These are phyloP conservation scores for Myathropa florea DNA, from an alignment of 2,888 invertebrate species.

Conservation along the genomic window DNA sequence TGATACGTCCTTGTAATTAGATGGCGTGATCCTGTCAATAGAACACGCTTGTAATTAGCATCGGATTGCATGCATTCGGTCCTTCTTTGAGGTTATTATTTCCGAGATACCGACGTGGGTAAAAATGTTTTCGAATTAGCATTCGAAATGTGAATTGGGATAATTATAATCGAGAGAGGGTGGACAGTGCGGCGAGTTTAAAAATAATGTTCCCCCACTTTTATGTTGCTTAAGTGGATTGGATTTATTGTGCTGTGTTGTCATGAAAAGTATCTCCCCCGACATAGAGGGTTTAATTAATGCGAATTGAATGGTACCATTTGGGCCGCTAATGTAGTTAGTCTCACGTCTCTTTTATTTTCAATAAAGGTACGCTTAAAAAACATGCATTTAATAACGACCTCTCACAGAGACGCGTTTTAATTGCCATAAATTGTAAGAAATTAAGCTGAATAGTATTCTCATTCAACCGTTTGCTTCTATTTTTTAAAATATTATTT, in stretches of 20 bases:
- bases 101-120: not conserved
- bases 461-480: too few relatives aligned
- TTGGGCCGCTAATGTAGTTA: not conserved
- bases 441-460: too few relatives aligned
- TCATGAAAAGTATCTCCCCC: not conserved
- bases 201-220: conserved; percentile 7
- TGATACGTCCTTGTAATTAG: conserved; percentile 59
- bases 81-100: conserved; percentile 4
- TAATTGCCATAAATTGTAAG: too few relatives aligned
- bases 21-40: conserved; percentile 59
- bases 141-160: not conserved
- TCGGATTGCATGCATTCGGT: conserved; percentile 22
- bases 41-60: conserved; percentile 48
- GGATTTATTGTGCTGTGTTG: not conserved
- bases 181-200: not conserved
- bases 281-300: not conserved
- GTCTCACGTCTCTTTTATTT: not conserved
- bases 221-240: not conserved
- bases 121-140: conserved; percentile 5
- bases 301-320: not conserved
- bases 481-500: too few relatives aligned
- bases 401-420: too few relatives aligned
- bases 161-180: not conserved
- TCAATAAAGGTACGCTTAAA: too few relatives aligned
- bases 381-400: too few relatives aligned